These are phyloP conservation scores for Deilephila elpenor DNA, from an alignment of 2,888 invertebrate genomes.

Conservation along the genomic window DNA sequence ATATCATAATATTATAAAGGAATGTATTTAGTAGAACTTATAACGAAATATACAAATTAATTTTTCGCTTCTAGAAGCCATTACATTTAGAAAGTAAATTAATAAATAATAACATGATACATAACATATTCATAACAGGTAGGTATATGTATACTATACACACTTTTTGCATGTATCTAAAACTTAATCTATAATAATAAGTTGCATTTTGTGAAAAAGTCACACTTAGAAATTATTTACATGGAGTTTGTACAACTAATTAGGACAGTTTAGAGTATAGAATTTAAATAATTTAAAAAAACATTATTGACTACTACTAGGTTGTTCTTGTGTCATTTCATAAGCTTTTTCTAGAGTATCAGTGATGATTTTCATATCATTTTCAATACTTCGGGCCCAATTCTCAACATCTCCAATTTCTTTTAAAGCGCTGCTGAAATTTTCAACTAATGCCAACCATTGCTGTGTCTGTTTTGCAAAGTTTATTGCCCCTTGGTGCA, in stretches of 20 bases:
- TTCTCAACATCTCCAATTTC: slow-evolving; percentile 99
- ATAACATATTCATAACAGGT: too few species aligned
- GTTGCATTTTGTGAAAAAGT: background rate
- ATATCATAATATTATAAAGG: too few species aligned
- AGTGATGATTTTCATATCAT: slow-evolving; percentile 96
- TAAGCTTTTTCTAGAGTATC: slow-evolving; percentile 97
- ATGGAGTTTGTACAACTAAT: background rate
- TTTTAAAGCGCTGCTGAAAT: slow-evolving; percentile 94
- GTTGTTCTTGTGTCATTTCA: slow-evolving; percentile 86
- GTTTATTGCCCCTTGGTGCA: slow-evolving; percentile 96
- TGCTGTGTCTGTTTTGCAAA: slow-evolving; percentile 98
- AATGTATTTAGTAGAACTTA: too few species aligned
- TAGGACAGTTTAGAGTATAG: background rate
- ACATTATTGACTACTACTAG: slow-evolving; percentile 56
- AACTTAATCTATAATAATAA: background rate
- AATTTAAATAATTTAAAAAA: slow-evolving; percentile 32
- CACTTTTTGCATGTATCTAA: too few species aligned
- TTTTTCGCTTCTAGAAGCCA: too few species aligned
- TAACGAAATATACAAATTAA: too few species aligned
- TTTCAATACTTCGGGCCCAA: slow-evolving; percentile 98
- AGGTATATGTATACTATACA: too few species aligned
- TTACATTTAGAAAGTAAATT: too few species aligned
- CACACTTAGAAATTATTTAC: background rate
- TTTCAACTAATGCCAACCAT: slow-evolving; percentile 96
- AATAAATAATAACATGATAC: too few species aligned